Evolutionary conservation across 2,888 invertebrate species (phyloP).

Genomic region (Oscheius sp.): DNA sequence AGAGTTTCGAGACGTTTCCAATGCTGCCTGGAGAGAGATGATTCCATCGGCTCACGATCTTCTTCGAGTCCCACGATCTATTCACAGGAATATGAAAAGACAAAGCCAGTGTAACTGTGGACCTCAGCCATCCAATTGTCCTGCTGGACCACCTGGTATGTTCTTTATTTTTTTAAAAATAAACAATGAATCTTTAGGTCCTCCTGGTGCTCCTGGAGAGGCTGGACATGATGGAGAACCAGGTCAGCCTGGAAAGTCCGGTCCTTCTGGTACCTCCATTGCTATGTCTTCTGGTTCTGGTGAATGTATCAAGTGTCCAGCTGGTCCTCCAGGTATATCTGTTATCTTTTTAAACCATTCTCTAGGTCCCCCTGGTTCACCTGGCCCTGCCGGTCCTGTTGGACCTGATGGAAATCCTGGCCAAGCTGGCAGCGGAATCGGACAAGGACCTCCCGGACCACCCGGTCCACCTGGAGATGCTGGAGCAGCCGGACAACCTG

Average conservation of each 20-base stretch:
- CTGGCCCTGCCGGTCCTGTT: slow-evolving; percentile 39
- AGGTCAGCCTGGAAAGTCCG: slow-evolving; percentile 30
- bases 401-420: slow-evolving; percentile 37
- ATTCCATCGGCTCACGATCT: slow-evolving; percentile 4
- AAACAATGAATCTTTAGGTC: not conserved
- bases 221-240: slow-evolving; percentile 16
- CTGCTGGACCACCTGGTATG: slow-evolving; percentile 13
- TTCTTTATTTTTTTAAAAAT: slow-evolving; percentile 2
- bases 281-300: not conserved
- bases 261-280: slow-evolving; percentile 3
- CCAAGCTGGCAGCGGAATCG: slow-evolving; percentile 44
- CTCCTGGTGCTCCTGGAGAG: slow-evolving; percentile 34
- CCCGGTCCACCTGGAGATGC: slow-evolving; percentile 46
- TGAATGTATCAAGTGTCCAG: slow-evolving; percentile 32
- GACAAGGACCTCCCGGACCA: slow-evolving; percentile 42
- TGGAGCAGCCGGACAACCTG: slow-evolving; percentile 35
- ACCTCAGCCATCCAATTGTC: not conserved
- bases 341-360: slow-evolving; percentile 13
- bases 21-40: slow-evolving; percentile 11
- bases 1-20: slow-evolving; percentile 1
- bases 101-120: not conserved
- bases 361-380: slow-evolving; percentile 33
- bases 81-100: not conserved
- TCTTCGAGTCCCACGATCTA: not conserved
- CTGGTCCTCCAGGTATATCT: slow-evolving; percentile 16